Evolutionary conservation across 1,140 invertebrate genomes (phyloP).

Genomic region (Drosophila sp.): DNA sequence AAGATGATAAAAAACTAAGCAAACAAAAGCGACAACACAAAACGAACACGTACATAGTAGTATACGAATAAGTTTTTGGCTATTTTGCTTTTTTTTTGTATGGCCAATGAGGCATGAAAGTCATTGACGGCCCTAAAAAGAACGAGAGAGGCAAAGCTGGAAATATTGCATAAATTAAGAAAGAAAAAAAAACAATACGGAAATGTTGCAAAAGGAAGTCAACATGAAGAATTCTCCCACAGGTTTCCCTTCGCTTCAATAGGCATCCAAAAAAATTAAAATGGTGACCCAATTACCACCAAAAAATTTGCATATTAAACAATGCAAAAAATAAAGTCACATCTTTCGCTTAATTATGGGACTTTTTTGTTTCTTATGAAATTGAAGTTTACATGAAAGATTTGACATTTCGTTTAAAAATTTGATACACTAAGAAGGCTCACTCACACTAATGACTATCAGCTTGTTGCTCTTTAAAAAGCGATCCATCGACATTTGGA

Average conservation of each 20-base stretch:
- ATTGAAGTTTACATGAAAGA: slow-evolving; percentile 5
- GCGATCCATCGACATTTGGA: neutral
- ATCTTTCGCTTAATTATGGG: slow-evolving; percentile 26
- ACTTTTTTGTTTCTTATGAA: slow-evolving; percentile 38
- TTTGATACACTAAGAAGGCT: neutral
- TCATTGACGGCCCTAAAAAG: slow-evolving; percentile 52
- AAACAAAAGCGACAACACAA: slow-evolving; percentile 32
- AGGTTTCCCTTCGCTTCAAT: slow-evolving; percentile 62
- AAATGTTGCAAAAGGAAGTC: slow-evolving; percentile 34
- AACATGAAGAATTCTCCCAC: slow-evolving; percentile 41
- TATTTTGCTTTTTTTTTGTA: slow-evolving; percentile 16
- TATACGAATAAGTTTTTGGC: slow-evolving; percentile 1
- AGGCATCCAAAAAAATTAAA: slow-evolving; percentile 4
- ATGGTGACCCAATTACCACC: slow-evolving; percentile 63
- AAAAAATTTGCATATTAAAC: slow-evolving; percentile 65
- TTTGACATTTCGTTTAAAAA: slow-evolving; percentile 4
- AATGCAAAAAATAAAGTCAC: slow-evolving; percentile 37
- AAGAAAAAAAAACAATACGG: slow-evolving; percentile 28
- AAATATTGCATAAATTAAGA: slow-evolving; percentile 29
- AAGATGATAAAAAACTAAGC: slow-evolving; percentile 47
- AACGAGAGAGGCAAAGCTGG: slow-evolving; percentile 12
- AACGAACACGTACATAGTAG: slow-evolving; percentile 15
- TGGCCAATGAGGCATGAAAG: slow-evolving; percentile 74
- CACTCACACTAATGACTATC: neutral
- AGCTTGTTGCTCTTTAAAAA: slow-evolving; percentile 1